A percentile compares a stretch with the other conserved stretches of the same genome.
Evolutionary conservation across 2,113 vertebrate species (phyloP).

Genomic region (human): GRCh38 chr7:154636001-154636500

Average conservation of each 20-base stretch:
- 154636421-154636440: not conserved
- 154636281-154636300: too few species aligned
- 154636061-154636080: not conserved
- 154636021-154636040: not conserved
- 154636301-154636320: rapidly evolving
- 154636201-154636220: rapidly evolving
- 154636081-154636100: not conserved
- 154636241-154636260: not conserved
- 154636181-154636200: rapidly evolving
- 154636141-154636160: not conserved
- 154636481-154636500: not conserved
- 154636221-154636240: rapidly evolving
- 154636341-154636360: not conserved
- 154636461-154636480: not conserved
- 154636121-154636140: not conserved
- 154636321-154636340: not conserved
- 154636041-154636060: not conserved
- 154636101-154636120: not conserved
- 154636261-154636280: not conserved
- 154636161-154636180: too few species aligned
- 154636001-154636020: not conserved
- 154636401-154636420: not conserved
- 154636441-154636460: not conserved
- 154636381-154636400: not conserved
- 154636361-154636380: not conserved